Base-by-base conservation (phyloP, 2,888 invertebrate species). In the Therioaphis trifolii region DNA sequence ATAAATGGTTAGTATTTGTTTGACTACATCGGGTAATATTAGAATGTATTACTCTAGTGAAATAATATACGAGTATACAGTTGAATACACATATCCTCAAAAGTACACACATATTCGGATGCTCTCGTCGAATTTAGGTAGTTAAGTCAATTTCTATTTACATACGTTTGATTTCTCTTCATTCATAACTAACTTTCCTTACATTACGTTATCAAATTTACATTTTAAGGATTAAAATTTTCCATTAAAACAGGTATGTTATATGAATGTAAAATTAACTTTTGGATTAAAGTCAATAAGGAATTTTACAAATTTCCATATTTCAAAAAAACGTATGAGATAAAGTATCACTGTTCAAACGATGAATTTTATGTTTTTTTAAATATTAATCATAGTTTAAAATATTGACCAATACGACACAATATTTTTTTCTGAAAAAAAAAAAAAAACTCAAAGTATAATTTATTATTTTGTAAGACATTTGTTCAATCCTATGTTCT, bases 141-240 rank as follows among this genome's bases (percentile, higher is more conserved):
- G 40, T n/a, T n/a, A 14, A 40, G 40, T n/a, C 1, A 55, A 27
- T 40, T 55, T 74, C 7, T 55, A 55, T 74, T 74, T 55, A 35
- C 55, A 55, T 40, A 35, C 18, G 35, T 55, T 55, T 55, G 35
- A 55, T 74, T 74, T 74, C 35, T 35, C 74, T 40, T 21, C 4
- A 40, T 35, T 40, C 74, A 35, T 74, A 35, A 21, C 35, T 35
- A 5, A n/a, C 72, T 52, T 46, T 71, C 46, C 18, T 46, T 24
- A 46, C 2, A 15, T 71, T 71, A 27, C 15, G 18, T 69, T 43
- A 27, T 46, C 35, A 72, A 72, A 52, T 72, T n/a, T 72, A 29
- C 49, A 49, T 49, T 49, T n/a, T 18, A 29, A 52, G 2, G 5
- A 49, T n/a, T 49, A 12, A 52, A 18, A 52, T 72, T 72, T 15